Evolutionary conservation across 2,797 vertebrate genomes (phyloP).

Genomic region (Taenioides sp.): DNA sequence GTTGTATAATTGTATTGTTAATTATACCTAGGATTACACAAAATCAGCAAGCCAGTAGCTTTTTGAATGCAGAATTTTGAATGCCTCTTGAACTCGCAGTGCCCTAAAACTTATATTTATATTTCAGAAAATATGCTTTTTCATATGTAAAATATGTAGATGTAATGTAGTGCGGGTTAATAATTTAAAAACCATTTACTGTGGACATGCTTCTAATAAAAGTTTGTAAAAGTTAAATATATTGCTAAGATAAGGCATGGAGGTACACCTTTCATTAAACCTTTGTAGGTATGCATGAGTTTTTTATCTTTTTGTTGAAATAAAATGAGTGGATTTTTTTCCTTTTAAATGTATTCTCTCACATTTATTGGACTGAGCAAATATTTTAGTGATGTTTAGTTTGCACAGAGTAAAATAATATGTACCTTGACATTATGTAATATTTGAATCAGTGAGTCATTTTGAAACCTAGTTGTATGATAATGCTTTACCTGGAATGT

Average conservation of each 20-base stretch:
- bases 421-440: not conserved
- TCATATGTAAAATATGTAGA: not conserved
- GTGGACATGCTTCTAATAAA: not conserved
- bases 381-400: conserved; percentile 17
- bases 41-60: not conserved
- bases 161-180: not conserved
- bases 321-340: conserved; percentile 31
- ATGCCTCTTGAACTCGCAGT: not conserved
- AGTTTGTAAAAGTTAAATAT: conserved; percentile 30
- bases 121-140: not conserved
- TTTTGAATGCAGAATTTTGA: not conserved
- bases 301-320: conserved; percentile 43
- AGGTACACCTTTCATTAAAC: conserved; percentile 33
- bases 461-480: not conserved
- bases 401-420: not conserved
- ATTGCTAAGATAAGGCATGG: conserved; percentile 17
- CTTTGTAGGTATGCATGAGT: conserved; percentile 51
- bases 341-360: conserved; percentile 7
- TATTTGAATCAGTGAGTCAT: not conserved
- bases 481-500: not conserved
- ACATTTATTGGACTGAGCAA: conserved; percentile 23
- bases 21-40: not conserved
- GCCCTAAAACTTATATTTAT: not conserved
- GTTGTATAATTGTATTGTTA: too few species aligned
- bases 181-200: not conserved